Percentiles rank a stretch among this genome's conserved stretches.
These are phyloP conservation scores for Phrynocephalus guinanensis DNA, from an alignment of 2,797 vertebrate species.

Conservation along the genomic window DNA sequence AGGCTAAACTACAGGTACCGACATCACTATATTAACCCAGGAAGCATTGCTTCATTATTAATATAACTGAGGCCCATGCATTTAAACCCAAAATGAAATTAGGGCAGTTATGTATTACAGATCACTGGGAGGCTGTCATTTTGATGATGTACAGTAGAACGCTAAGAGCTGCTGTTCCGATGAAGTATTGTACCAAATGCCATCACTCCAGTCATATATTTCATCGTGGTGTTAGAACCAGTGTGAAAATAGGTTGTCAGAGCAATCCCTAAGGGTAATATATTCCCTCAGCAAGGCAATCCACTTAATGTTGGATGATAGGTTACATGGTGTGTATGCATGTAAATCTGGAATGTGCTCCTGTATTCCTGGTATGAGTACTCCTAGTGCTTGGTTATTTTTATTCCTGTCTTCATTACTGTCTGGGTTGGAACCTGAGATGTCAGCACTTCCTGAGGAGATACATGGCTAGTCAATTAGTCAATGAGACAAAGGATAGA, in stretches of 20 bases:
- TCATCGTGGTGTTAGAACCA: slow-evolving; percentile 54
- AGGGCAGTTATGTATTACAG: slow-evolving; percentile 66
- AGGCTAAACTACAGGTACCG: slow-evolving; percentile 52
- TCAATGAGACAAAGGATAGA: no score
- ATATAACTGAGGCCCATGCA: slow-evolving; percentile 65
- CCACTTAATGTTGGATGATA: slow-evolving; percentile 34
- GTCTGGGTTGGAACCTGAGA: neutral
- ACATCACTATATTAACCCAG: slow-evolving; percentile 61
- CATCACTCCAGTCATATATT: slow-evolving; percentile 66
- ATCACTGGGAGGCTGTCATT: slow-evolving; percentile 69
- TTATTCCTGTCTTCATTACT: neutral
- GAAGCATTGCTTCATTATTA: slow-evolving; percentile 67
- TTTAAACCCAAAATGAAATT: slow-evolving; percentile 64
- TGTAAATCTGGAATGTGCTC: slow-evolving; percentile 9
- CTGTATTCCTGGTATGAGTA: neutral
- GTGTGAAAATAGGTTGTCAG: slow-evolving; percentile 53
- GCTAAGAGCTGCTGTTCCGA: slow-evolving; percentile 70
- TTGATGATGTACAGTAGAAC: slow-evolving; percentile 62
- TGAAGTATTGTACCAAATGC: slow-evolving; percentile 69
- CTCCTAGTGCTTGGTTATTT: neutral
- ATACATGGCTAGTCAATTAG: neutral
- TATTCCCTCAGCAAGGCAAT: slow-evolving; percentile 39
- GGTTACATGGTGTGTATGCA: neutral
- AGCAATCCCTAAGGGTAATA: slow-evolving; percentile 55
- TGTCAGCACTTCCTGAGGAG: neutral